Conservation (phyloP, 2,797 vertebrate genomes). For the Acanthopagrus latus region DNA sequence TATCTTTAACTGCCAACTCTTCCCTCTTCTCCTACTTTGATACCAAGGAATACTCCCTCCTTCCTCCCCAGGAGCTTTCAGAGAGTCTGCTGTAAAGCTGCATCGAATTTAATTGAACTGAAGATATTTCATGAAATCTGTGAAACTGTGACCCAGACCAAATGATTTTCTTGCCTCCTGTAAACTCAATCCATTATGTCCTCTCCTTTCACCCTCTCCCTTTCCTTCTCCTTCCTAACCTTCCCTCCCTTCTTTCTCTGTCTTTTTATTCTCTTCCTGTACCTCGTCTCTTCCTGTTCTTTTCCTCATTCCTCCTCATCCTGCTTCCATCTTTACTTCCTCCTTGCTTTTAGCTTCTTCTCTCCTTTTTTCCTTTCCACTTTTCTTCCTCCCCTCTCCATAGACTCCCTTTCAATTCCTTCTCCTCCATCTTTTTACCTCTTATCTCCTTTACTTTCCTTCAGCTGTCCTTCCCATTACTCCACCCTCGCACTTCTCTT, state of each 20-base stretch:
- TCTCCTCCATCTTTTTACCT: neutral
- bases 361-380: neutral
- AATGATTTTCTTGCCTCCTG: too few species aligned
- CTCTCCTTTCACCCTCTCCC: too few species aligned
- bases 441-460: neutral
- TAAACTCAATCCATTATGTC: too few species aligned
- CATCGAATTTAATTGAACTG: conserved; percentile 15
- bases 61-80: neutral
- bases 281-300: neutral
- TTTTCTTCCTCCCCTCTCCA: neutral
- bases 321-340: neutral
- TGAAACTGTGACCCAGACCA: neutral
- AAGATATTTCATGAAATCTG: neutral
- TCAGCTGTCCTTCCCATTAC: neutral
- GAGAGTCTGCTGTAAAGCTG: neutral
- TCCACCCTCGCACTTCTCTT: neutral
- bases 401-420: neutral
- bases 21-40: conserved; percentile 6
- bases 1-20: neutral
- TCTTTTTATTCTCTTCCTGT: too few species aligned
- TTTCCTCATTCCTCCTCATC: neutral
- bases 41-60: neutral
- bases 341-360: neutral
- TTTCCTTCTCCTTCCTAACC: too few species aligned
- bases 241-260: too few species aligned